Conservation (phyloP, 2,888 invertebrate genomes). For the Acanthoscelides obtectus region DNA sequence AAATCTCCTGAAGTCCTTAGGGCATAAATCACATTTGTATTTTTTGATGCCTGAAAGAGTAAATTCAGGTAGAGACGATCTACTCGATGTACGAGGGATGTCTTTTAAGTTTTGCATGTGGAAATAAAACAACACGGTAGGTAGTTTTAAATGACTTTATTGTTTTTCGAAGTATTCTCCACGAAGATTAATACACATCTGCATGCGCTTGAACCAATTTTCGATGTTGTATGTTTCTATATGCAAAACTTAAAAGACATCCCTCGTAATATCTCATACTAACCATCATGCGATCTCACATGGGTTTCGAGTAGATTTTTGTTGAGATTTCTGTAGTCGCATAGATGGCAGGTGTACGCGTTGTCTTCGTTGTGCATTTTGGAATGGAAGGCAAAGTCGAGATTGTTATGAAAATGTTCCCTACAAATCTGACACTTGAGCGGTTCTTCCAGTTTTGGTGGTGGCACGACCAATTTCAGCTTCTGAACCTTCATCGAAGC, state of each 20-base stretch:
- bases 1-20: slow-evolving; percentile 33
- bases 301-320: slow-evolving; percentile 36
- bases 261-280: no score
- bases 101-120: no score
- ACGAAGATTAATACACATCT: no score
- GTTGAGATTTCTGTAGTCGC: slow-evolving; percentile 30
- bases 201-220: slow-evolving; percentile 29
- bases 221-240: slow-evolving; percentile 31
- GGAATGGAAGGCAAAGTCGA: slow-evolving; percentile 39
- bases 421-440: slow-evolving; percentile 53
- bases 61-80: no score
- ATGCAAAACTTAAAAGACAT: no score
- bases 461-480: slow-evolving; percentile 8
- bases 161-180: no score
- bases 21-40: slow-evolving; percentile 1
- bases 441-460: slow-evolving; percentile 34
- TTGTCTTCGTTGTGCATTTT: slow-evolving; percentile 33
- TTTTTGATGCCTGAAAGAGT: background rate
- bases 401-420: slow-evolving; percentile 46
- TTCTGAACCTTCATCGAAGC: no score
- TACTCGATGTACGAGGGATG: no score
- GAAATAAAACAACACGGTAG: no score
- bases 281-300: slow-evolving; percentile 31
- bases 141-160: no score
- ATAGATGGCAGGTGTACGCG: slow-evolving; percentile 37